Evolutionary conservation across 2,113 vertebrate species (phyloP), one percentile per base, ranked within the genome.

Genomic region (Felis chaus): DNA sequence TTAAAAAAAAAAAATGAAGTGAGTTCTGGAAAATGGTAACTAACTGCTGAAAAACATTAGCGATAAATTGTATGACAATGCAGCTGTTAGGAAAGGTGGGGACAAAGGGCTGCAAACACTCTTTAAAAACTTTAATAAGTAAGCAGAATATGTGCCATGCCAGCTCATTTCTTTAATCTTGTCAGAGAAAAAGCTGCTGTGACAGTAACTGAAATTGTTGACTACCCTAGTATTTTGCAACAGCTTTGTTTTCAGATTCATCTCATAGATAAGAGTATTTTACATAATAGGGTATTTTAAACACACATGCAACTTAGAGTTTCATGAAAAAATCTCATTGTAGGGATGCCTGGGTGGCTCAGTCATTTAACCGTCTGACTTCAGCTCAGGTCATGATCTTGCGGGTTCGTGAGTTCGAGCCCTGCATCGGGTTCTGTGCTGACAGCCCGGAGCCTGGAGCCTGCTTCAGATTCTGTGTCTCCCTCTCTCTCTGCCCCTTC

Each of bases 111-210:
- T 86, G n/a, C 13, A 79, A 80, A 66, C 29, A 45, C 76, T 92
- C 19, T 65, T 95, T 50, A 53, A 57, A 82, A 84, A 91, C n/a
- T 79, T 93, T 80, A 95, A 53, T 68, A 61, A 80, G 23, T 45
- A 36, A 90, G 66, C 53, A 91, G 94, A 92, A 94, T 36, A 86
- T 78, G 31, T 76, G 66, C n/a, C 65, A 13, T 36, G 53, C 33
- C 65, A 79, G 61, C 91, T 94, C 91, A 71, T 89, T 69, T 85
- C 53, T 84, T 95, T 92, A 57, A 91, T 87, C 73, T 65, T 45
- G 53, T 78, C 66, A 95, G 80, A 89, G 79, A 84, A 76, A 96
- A 85, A 85, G 57, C 65, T 86, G 41, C 84, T 18, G 16, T 97
- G 65, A 82, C 29, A 81, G 41, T 53, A 31, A 41, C 12, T n/a